These are phyloP conservation scores for Anastrepha ludens DNA, from an alignment of 1,140 invertebrate species.

Conservation along the genomic window DNA sequence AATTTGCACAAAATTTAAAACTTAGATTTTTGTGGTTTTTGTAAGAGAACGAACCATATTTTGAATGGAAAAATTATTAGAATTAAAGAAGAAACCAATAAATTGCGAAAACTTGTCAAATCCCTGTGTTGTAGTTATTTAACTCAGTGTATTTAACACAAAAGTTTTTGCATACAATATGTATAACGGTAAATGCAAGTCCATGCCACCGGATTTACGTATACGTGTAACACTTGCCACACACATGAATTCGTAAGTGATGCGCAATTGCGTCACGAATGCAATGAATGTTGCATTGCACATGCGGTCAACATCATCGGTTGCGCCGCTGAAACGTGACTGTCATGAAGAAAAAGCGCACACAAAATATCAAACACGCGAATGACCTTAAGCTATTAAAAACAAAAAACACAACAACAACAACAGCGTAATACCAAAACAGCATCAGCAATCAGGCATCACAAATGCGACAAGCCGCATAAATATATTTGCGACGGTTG, in stretches of 20 bases:
- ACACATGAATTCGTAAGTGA: constrained; percentile 34
- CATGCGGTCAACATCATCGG: constrained; percentile 2
- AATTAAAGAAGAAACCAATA: no score
- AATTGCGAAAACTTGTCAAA: no score
- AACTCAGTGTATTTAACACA: no score
- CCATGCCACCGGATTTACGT: neutral
- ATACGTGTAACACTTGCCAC: neutral
- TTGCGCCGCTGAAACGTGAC: constrained; percentile 37
- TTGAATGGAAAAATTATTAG: no score
- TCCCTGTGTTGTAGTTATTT: no score
- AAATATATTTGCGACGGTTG: neutral
- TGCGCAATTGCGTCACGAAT: constrained; percentile 12
- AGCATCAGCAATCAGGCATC: neutral
- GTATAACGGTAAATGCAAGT: no score
- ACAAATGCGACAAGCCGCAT: constrained; percentile 35
- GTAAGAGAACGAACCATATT: no score
- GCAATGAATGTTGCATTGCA: constrained; percentile 49
- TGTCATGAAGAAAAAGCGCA: neutral
- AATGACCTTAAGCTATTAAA: neutral
- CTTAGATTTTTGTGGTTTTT: no score
- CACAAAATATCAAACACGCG: neutral
- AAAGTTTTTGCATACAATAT: no score
- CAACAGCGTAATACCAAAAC: neutral
- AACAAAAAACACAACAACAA: neutral
- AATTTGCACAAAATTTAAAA: no score